Base-by-base conservation (phyloP, 2,888 invertebrate species). In the Xestobium rufovillosum region DNA sequence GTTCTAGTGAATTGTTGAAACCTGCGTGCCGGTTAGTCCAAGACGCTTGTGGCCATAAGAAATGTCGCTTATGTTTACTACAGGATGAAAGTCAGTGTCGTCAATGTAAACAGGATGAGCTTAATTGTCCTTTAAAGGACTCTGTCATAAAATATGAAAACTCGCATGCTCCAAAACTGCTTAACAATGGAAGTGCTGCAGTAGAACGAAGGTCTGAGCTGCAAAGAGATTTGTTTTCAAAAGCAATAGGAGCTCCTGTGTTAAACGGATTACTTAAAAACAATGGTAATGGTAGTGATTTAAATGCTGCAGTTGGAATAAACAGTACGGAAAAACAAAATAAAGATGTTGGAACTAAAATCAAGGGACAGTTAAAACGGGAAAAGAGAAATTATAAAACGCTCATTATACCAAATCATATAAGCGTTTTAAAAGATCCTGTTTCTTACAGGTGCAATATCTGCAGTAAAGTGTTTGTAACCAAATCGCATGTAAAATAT, bases 31-130 rank as follows among this genome's bases (percentile, higher is more conserved):
- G 84, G 35, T 63, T 84, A 36, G 76, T 85, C 10, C 78, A 76
- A 33, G 85, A 85, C 57, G 71, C 70, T 31, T 85, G 85, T 61
- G 85, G 84, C 2, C 84, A 85, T 59, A 70, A 70, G 36, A 85
- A 85, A 63, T 85, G 84, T 60, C 76, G 84, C 50, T 65, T 73
- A 45, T 85, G 85, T 57, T 66, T 85, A 27, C 57, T 84, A 17
- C 66, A 70, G 12, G 84, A 85, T 56, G 79, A 75, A 47, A 63
- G 70, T 23, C 76, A 77, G 9, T 84, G 84, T 55, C 62, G 67
- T 44, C 70, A 72, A 46, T 80, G 80, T 42, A 43, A 47, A 28
- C 43, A 37, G 14, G 39, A 45, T 27, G 37, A 27, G n/a, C 6
- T 8, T 19, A 19, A 6, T n/a, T n/a, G n/a, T 8, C 23, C 6